These are phyloP conservation scores for Apolygus lucorum DNA, from an alignment of 1,140 invertebrate genomes.

Conservation along the genomic window DNA sequence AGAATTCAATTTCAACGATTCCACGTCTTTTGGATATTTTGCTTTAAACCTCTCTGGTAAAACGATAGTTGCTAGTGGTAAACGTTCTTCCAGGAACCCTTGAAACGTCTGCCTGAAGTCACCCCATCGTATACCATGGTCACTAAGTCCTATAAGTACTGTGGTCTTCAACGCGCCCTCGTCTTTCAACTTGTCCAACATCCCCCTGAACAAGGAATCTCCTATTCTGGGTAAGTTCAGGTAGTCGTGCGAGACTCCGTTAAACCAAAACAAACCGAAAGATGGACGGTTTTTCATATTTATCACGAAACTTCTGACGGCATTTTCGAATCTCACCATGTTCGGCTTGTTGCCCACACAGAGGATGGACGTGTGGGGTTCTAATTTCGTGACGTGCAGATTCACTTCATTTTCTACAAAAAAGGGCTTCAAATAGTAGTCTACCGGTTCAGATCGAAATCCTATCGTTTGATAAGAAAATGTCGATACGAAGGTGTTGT, in stretches of 20 bases:
- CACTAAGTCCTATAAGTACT: slow-evolving; percentile 55
- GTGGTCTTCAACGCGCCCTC: slow-evolving; percentile 43
- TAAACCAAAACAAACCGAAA: slow-evolving; percentile 45
- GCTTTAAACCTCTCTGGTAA: slow-evolving; percentile 50
- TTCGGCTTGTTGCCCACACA: slow-evolving; percentile 45
- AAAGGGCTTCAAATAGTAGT: slow-evolving; percentile 50
- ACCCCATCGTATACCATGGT: slow-evolving; percentile 63
- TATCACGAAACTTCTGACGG: slow-evolving; percentile 32
- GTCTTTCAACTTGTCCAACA: slow-evolving; percentile 36
- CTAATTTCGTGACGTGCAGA: slow-evolving; percentile 41
- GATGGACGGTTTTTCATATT: slow-evolving; percentile 33
- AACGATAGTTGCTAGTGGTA: slow-evolving; percentile 54
- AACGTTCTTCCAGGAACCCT: slow-evolving; percentile 56
- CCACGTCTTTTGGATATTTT: slow-evolving; percentile 43
- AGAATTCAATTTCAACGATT: slow-evolving; percentile 47
- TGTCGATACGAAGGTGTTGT: slow-evolving; percentile 45
- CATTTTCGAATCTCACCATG: slow-evolving; percentile 33
- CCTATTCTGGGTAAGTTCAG: slow-evolving; percentile 42
- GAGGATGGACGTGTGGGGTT: slow-evolving; percentile 42
- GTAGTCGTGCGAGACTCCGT: slow-evolving; percentile 45
- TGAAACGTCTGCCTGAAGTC: slow-evolving; percentile 51
- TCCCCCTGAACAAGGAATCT: slow-evolving; percentile 39
- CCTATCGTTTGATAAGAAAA: slow-evolving; percentile 50
- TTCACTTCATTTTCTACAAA: slow-evolving; percentile 38
- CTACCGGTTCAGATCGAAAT: slow-evolving; percentile 46